Evolutionary conservation across 1,140 invertebrate species (phyloP), one percentile per base, ranked within the genome.

Genomic region (Drosophila serrata): DNA sequence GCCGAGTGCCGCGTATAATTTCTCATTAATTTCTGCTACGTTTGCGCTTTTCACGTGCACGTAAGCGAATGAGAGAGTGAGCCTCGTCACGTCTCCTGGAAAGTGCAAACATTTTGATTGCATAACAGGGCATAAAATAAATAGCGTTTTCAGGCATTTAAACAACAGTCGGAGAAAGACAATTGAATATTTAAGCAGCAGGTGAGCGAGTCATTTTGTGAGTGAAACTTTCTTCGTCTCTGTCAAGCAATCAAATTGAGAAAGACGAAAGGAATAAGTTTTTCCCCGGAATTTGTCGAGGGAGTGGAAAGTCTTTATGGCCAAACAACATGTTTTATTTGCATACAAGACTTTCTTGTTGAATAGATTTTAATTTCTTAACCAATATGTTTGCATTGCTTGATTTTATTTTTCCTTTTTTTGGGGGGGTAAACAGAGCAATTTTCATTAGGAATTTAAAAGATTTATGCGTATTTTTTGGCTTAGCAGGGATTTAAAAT

Each of bases 1-100:
- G 13, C 19, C 73, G 64, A 58, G 76, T 64, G 61, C 58, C 53
- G 62, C 58, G 62, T 79, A 82, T 82, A 87, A 88, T 82, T 79
- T 88, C 84, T 79, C 82, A 86, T 86, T 86, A 86, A 86, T 87
- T 86, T 86, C 68, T 82, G 82, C 82, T 79, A 87, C 79, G 82
- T 86, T 85, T 86, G 82, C 79, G 69, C 81, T 62, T 73, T 67
- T 81, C 73, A 75, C 81, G 82, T 76, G 67, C 79, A 65, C 27
- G 42, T 57, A 64, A 64, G 49, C 73, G 70, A 43, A 27, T 59
- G 3, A 24, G 31, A 7, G 19, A 17, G 8, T 13, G 19, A 17
- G 8, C 31, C 49, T 53, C 65, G 72, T 75, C 68, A 75, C 72
- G 59, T 48, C 29, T 42, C 49, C 51, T 8, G 68, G 22, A 58